Conservation (phyloP, 2,888 invertebrate genomes). For the Apamea crenata region DNA sequence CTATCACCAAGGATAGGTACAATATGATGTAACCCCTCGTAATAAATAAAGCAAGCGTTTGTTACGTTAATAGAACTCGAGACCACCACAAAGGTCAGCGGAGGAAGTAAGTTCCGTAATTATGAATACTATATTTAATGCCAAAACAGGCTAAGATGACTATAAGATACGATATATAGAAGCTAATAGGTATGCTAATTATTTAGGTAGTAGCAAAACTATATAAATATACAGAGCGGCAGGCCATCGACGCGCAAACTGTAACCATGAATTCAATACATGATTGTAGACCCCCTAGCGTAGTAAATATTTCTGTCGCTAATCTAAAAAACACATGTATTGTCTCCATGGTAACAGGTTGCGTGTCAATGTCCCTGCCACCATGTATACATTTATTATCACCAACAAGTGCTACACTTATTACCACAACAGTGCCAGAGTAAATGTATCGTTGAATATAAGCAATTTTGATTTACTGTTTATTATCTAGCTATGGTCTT, state of each 20-base stretch:
- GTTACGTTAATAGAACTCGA: constrained; percentile 15
- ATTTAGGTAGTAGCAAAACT: not conserved
- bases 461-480: not conserved
- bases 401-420: too few species aligned
- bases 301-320: too few species aligned
- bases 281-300: too few species aligned
- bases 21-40: constrained; percentile 9
- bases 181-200: not conserved
- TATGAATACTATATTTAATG: constrained; percentile 18
- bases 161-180: constrained; percentile 2
- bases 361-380: too few species aligned
- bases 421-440: too few species aligned
- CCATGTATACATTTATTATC: too few species aligned
- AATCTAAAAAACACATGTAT: too few species aligned
- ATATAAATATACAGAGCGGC: not conserved
- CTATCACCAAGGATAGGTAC: constrained; percentile 19
- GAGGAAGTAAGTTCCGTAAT: constrained; percentile 34
- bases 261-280: too few species aligned
- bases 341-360: too few species aligned
- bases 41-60: constrained; percentile 9
- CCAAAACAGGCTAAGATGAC: constrained; percentile 21
- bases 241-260: too few species aligned
- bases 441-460: not conserved
- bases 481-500: not conserved
- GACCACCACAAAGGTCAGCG: constrained; percentile 38